Evolutionary conservation across 37 sponge, comb jelly and placozoan genomes (phyloP).

Genomic region (Eunapius fragilis): DNA sequence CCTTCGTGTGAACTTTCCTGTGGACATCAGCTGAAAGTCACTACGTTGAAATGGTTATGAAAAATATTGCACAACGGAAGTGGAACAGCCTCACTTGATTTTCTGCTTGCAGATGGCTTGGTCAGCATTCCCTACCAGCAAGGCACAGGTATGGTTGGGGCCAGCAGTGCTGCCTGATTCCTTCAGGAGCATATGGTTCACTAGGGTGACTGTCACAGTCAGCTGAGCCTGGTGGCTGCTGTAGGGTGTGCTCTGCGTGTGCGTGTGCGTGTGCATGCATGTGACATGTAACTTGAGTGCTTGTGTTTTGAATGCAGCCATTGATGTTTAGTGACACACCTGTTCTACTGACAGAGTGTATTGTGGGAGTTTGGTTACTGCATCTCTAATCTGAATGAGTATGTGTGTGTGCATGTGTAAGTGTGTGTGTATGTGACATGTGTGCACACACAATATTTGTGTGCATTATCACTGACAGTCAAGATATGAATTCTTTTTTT

Average conservation of each 20-base stretch:
- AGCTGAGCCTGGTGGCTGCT: conserved; percentile 12
- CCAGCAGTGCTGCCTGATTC: conserved; percentile 34
- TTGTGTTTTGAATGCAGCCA: neutral
- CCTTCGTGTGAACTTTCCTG: conserved; percentile 43
- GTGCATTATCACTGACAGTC: too few relatives aligned
- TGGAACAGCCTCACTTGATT: conserved; percentile 56
- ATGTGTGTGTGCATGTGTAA: neutral
- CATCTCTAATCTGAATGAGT: conserved; percentile 60
- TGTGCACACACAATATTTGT: too few relatives aligned
- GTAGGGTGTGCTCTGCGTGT: neutral
- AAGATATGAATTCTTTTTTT: neutral
- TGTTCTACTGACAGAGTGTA: conserved; percentile 77
- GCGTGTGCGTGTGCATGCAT: neutral
- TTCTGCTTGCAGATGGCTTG: conserved; percentile 72
- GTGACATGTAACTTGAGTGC: neutral
- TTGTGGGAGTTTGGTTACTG: conserved; percentile 70
- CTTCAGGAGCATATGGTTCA: conserved; percentile 44
- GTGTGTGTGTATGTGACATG: too few relatives aligned
- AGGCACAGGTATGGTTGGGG: conserved; percentile 42
- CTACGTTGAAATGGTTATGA: conserved; percentile 7
- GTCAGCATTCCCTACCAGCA: conserved; percentile 75
- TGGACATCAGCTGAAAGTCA: conserved; percentile 49
- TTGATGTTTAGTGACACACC: conserved; percentile 11
- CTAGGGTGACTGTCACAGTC: conserved; percentile 26
- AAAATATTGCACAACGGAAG: neutral